Base-by-base conservation (phyloP, 2,888 invertebrate genomes). In the Cataglyphis altisquamis region DNA sequence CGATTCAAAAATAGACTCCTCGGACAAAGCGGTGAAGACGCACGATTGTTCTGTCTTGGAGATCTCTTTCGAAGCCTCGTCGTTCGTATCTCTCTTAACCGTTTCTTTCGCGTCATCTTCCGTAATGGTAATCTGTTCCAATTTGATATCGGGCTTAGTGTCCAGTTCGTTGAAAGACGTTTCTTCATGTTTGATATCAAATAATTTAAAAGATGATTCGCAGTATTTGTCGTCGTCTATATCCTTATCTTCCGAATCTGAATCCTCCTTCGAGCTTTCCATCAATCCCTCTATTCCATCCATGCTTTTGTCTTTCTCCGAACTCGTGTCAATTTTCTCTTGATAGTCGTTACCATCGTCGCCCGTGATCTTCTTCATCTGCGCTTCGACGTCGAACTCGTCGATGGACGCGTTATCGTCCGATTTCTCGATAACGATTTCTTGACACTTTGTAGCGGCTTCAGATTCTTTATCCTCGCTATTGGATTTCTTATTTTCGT, bases 201-300 rank as follows among this genome's bases (percentile, higher is more conserved):
- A 88, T 15, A 88, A 73, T n/a, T 91, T 90, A 10, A 91, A 89
- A 0, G 87, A 73, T 0, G 84, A 48, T 8, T 90, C 88, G 63
- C 63, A 74, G 6, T 89, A 90, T 36, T 90, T 92, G 3, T 87
- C 36, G 60, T 92, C 92, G 3, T 93, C 92, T 4, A 91, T 86
- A 0, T 91, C 91, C 41, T 89, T 90, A 12, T 92, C 91, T 25
- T 93, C 94, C 0, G 93, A 92, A 4, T 93, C 93, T 0, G 94
- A 94, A 83, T 94, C 94, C 77, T 94, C 94, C 81, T 94, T 94
- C 0, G 94, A 94, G 62, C 94, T 94, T 18, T 94, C 94, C 94
- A 94, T 94, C 4, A 94, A 75, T 2, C 94, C 94, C 80, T 94
- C 94, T 32, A 94, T 93, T 0, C 94, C 94, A 67, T 94, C 94